These are phyloP conservation scores for Drosophila testacea DNA, from an alignment of 2,888 invertebrate species.

Conservation along the genomic window DNA sequence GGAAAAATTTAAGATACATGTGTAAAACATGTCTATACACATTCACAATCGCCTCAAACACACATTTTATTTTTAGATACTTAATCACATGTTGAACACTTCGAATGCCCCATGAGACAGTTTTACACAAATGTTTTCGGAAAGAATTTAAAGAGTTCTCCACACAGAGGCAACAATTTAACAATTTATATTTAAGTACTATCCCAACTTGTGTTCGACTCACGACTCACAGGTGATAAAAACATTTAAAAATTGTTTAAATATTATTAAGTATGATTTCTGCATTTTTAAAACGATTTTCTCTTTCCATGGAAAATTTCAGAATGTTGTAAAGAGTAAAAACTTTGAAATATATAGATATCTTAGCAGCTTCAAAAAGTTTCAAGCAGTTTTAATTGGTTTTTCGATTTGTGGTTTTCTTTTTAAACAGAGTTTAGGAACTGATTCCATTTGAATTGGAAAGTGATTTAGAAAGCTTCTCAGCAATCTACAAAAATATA, in stretches of 20 bases:
- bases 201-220: background rate
- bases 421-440: background rate
- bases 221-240: slow-evolving; percentile 14
- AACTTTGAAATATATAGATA: too few relatives aligned
- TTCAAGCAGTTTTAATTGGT: background rate
- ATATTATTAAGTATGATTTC: background rate
- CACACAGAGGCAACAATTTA: too few relatives aligned
- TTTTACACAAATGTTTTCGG: slow-evolving; percentile 18
- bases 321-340: too few relatives aligned
- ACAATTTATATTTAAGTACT: slow-evolving; percentile 1
- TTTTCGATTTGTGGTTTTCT: background rate
- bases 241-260: slow-evolving; percentile 4
- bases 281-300: background rate
- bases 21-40: slow-evolving; percentile 11
- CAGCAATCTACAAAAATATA: background rate
- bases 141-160: slow-evolving; percentile 11
- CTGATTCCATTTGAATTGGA: background rate
- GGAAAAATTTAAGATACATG: slow-evolving; percentile 16
- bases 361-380: background rate
- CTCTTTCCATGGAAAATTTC: background rate
- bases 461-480: background rate
- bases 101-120: slow-evolving; percentile 39
- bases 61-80: slow-evolving; percentile 50
- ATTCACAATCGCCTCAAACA: background rate
- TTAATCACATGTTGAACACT: slow-evolving; percentile 57